Conservation (phyloP, 2,113 vertebrate species). For the Setophaga petechia region DNA sequence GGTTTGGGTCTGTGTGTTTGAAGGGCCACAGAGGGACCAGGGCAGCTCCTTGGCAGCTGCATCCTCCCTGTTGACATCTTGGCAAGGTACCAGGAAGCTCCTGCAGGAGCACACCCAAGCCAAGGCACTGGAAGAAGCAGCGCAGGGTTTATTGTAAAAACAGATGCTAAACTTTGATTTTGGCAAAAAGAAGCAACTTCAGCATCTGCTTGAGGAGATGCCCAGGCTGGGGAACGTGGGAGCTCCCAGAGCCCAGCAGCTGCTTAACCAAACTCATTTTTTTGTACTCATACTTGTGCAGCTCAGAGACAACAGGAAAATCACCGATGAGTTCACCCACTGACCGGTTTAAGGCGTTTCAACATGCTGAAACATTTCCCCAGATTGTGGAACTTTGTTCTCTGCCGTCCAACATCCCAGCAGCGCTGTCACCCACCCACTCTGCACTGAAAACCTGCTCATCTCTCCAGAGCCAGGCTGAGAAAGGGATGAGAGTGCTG, state of each 20-base stretch:
- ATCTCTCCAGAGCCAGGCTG: not conserved
- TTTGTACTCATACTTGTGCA: not conserved
- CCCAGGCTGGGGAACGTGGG: not conserved
- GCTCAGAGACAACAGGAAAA: not conserved
- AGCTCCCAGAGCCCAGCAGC: not conserved
- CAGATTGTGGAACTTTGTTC: not conserved
- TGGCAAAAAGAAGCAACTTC: not conserved
- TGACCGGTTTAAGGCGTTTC: not conserved
- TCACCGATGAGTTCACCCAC: accelerated
- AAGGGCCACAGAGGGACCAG: not conserved
- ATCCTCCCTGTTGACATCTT: not conserved
- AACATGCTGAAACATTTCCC: accelerated
- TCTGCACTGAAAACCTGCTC: not conserved
- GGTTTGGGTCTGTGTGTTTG: accelerated
- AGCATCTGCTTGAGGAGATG: not conserved
- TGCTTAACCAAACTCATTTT: not conserved
- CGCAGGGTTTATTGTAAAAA: not conserved
- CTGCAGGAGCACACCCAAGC: not conserved
- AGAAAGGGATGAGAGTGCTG: not conserved
- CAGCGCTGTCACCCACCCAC: accelerated
- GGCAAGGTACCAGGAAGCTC: not conserved
- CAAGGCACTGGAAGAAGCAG: not conserved
- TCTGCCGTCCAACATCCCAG: not conserved
- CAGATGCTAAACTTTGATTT: not conserved
- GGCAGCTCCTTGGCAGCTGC: not conserved